Evolutionary conservation across 2,113 vertebrate genomes (phyloP).

Genomic region (Sarotherodon lohbergeri): DNA sequence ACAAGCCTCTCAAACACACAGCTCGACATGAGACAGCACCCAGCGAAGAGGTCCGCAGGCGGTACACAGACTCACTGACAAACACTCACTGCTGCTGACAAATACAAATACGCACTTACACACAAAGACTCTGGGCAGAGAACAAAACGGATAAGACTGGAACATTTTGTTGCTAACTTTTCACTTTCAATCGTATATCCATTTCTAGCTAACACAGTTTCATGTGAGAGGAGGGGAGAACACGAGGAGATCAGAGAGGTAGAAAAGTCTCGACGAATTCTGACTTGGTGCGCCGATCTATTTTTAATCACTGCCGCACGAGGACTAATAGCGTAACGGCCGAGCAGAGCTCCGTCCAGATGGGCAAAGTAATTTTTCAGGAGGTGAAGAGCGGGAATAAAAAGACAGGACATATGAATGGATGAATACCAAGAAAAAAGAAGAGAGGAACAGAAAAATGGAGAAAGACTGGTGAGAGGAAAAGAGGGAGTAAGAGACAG

Average conservation of each 20-base stretch:
- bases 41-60: slow-evolving; percentile 43
- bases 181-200: slow-evolving; percentile 4
- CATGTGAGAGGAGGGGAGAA: neutral
- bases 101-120: neutral
- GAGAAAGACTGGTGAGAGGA: slow-evolving; percentile 1
- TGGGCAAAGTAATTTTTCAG: slow-evolving; percentile 60
- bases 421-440: slow-evolving; percentile 11
- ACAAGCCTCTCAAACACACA: slow-evolving; percentile 69
- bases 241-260: slow-evolving; percentile 11
- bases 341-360: slow-evolving; percentile 47
- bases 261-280: slow-evolving; percentile 51
- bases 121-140: neutral
- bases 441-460: slow-evolving; percentile 25
- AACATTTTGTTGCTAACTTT: slow-evolving; percentile 27
- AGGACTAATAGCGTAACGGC: slow-evolving; percentile 53
- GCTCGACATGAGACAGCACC: slow-evolving; percentile 62
- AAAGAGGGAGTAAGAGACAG: slow-evolving; percentile 24
- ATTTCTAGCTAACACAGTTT: slow-evolving; percentile 3
- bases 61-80: slow-evolving; percentile 27
- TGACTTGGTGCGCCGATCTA: slow-evolving; percentile 54
- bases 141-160: neutral
- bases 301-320: slow-evolving; percentile 58
- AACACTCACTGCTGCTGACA: slow-evolving; percentile 11
- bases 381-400: slow-evolving; percentile 1
- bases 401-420: slow-evolving; percentile 17